Conservation (phyloP, 2,888 invertebrate genomes). For the Nephrotoma flavescens region DNA sequence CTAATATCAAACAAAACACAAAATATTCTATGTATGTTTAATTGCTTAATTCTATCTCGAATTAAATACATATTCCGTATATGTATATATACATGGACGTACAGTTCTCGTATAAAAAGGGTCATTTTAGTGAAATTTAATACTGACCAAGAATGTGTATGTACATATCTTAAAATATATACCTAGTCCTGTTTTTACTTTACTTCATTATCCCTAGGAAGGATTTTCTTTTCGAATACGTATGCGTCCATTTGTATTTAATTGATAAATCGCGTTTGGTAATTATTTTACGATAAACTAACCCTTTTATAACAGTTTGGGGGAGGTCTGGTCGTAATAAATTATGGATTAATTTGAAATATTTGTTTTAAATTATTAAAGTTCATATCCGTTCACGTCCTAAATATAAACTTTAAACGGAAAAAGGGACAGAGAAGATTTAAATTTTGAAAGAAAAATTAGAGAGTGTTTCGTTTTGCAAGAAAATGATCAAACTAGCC, state of each 20-base stretch:
- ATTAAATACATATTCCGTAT: background rate
- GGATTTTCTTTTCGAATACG: background rate
- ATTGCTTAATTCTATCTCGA: background rate
- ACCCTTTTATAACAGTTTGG: background rate
- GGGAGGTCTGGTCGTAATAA: background rate
- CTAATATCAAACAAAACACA: background rate
- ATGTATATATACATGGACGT: background rate
- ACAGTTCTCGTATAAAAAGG: background rate
- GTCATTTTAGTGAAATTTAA: background rate
- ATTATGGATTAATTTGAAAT: background rate
- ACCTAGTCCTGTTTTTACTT: background rate
- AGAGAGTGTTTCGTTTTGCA: too few relatives aligned
- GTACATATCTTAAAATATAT: background rate
- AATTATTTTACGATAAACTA: background rate
- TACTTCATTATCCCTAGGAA: background rate
- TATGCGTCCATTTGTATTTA: background rate
- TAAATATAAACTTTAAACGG: too few relatives aligned
- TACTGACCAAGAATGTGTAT: background rate
- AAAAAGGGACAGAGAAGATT: too few relatives aligned
- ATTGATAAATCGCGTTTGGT: background rate
- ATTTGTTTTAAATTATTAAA: background rate
- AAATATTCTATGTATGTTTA: background rate
- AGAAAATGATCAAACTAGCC: too few relatives aligned
- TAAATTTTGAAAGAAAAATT: too few relatives aligned
- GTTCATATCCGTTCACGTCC: background rate